Percentiles rank a stretch among this genome's conserved stretches.
These are phyloP conservation scores for Onthophagus taurus DNA, from an alignment of 1,140 invertebrate genomes.

Conservation along the genomic window DNA sequence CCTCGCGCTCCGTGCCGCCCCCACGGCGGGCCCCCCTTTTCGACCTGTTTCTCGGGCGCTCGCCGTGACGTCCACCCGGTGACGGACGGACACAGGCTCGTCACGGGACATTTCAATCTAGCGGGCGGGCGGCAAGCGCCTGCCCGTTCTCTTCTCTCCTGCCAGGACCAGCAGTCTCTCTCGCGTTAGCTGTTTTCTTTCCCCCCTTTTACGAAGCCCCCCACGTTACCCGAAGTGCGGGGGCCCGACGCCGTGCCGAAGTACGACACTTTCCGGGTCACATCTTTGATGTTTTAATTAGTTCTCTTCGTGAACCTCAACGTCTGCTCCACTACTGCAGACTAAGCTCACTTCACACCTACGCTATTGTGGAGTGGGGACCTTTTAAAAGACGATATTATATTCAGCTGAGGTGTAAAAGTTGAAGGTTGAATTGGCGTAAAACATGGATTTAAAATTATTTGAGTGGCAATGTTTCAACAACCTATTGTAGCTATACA, in stretches of 20 bases:
- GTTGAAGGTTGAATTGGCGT: too few relatives aligned
- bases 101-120: too few relatives aligned
- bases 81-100: too few relatives aligned
- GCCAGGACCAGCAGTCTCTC: background rate
- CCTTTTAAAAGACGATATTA: background rate
- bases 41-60: conserved; percentile 19
- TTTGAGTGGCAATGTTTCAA: too few relatives aligned
- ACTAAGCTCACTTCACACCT: background rate
- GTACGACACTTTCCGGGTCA: conserved; percentile 23
- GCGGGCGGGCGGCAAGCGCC: background rate
- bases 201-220: conserved; percentile 1
- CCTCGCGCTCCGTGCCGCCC: conserved; percentile 12
- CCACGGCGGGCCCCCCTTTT: conserved; percentile 15
- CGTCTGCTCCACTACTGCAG: background rate
- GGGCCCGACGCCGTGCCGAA: too few relatives aligned
- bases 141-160: background rate
- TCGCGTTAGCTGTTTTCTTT: background rate
- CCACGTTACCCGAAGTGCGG: conserved; percentile 12
- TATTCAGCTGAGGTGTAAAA: too few relatives aligned
- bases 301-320: conserved; percentile 23
- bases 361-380: background rate
- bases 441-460: too few relatives aligned
- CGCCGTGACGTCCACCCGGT: too few relatives aligned
- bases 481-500: too few relatives aligned
- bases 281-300: conserved; percentile 38